phyloP scores from a whole-genome alignment of 2,113 vertebrate genomes.

The Lasiurus cinereus region DNA sequence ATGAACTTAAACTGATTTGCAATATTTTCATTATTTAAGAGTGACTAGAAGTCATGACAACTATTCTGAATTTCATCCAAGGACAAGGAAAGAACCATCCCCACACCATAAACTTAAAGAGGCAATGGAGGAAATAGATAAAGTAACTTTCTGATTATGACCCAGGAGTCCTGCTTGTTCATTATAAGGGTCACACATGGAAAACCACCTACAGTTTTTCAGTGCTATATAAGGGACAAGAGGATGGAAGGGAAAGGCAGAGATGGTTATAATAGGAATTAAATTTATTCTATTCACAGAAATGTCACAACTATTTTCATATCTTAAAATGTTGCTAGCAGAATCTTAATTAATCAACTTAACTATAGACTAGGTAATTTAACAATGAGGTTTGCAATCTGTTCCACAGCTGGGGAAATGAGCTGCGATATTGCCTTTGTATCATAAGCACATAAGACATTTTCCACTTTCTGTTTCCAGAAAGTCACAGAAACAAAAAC shows the following conservation, averaged over 20 bases:
- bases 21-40: constrained; percentile 33
- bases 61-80: constrained; percentile 11
- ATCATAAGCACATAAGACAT: constrained; percentile 49
- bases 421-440: constrained; percentile 37
- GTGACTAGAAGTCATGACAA: neutral
- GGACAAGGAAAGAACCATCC: constrained; percentile 1
- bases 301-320: constrained; percentile 62
- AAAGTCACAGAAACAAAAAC: constrained; percentile 62
- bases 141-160: constrained; percentile 25
- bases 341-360: constrained; percentile 69
- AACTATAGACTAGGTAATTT: constrained; percentile 65
- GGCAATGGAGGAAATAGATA: neutral
- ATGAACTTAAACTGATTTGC: neutral
- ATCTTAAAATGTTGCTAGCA: constrained; percentile 62
- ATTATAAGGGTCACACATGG: neutral
- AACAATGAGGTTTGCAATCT: constrained; percentile 58
- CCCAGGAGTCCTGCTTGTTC: neutral
- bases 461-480: constrained; percentile 63
- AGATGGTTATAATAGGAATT: neutral
- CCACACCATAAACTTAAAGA: neutral
- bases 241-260: neutral
- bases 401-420: constrained; percentile 67
- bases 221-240: neutral
- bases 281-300: constrained; percentile 20
- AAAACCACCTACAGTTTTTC: neutral